Conservation (phyloP, 92 coral and sea anemone genomes). For the Heteractis magnifica region DNA sequence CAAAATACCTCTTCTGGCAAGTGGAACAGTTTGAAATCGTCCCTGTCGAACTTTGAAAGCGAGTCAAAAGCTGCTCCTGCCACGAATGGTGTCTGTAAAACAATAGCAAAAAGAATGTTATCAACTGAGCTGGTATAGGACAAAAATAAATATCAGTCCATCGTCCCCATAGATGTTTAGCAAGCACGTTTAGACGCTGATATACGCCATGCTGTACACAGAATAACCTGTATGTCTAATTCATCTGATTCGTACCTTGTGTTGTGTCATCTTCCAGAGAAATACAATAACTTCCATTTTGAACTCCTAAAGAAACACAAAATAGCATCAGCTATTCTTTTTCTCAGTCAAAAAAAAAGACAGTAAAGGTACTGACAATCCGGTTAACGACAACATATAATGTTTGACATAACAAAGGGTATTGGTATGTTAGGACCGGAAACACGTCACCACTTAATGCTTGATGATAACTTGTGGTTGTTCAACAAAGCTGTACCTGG, state of each 20-base stretch:
- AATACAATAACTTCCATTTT: slow-evolving; percentile 61
- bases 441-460: no score
- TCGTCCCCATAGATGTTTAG: no score
- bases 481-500: slow-evolving; percentile 41
- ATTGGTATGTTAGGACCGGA: no score
- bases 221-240: neutral
- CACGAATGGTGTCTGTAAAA: slow-evolving; percentile 47
- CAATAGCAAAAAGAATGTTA: neutral
- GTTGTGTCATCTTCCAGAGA: slow-evolving; percentile 75
- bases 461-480: no score
- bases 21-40: slow-evolving; percentile 64
- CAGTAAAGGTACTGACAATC: no score
- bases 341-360: no score
- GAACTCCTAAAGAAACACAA: slow-evolving; percentile 51
- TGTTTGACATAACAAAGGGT: no score
- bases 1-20: slow-evolving; percentile 54
- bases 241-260: slow-evolving; percentile 54
- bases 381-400: no score
- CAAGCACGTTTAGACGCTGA: no score
- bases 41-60: slow-evolving; percentile 55
- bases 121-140: no score
- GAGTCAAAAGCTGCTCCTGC: slow-evolving; percentile 72
- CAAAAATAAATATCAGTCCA: no score
- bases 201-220: neutral
- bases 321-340: neutral